These are phyloP conservation scores for Coelogynopora nodosa DNA, from an alignment of 2,888 invertebrate species.

Conservation along the genomic window DNA sequence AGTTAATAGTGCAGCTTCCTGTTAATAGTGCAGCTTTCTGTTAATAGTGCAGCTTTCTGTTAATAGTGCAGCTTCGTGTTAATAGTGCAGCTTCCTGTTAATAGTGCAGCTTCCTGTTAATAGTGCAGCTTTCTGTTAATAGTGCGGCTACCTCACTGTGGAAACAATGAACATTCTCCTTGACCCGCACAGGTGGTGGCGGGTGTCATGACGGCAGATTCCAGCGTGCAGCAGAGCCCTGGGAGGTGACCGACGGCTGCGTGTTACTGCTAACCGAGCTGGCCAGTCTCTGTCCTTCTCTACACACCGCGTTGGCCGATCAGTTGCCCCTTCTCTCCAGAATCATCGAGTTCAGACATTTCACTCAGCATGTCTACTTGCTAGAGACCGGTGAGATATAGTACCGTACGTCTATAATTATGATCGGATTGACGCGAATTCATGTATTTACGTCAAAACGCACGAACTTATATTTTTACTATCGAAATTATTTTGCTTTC, in stretches of 20 bases:
- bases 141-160: background rate
- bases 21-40: no score
- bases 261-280: slow-evolving; percentile 63
- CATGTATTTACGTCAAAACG: no score
- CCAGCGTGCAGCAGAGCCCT: slow-evolving; percentile 64
- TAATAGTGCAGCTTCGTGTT: no score
- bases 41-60: no score
- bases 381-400: slow-evolving; percentile 62
- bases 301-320: slow-evolving; percentile 54
- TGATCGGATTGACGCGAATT: no score
- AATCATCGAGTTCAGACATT: slow-evolving; percentile 62
- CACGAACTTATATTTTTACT: no score
- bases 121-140: background rate
- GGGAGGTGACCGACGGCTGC: slow-evolving; percentile 66
- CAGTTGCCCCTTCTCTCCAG: slow-evolving; percentile 62
- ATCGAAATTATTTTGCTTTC: no score
- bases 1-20: no score
- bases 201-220: slow-evolving; percentile 63
- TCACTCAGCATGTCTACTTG: slow-evolving; percentile 64
- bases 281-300: slow-evolving; percentile 55
- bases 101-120: no score
- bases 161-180: background rate
- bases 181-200: slow-evolving; percentile 51
- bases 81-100: no score
- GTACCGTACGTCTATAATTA: no score